Evolutionary conservation across 2,797 vertebrate species (phyloP).

Genomic region (Notolepis coatsorum): DNA sequence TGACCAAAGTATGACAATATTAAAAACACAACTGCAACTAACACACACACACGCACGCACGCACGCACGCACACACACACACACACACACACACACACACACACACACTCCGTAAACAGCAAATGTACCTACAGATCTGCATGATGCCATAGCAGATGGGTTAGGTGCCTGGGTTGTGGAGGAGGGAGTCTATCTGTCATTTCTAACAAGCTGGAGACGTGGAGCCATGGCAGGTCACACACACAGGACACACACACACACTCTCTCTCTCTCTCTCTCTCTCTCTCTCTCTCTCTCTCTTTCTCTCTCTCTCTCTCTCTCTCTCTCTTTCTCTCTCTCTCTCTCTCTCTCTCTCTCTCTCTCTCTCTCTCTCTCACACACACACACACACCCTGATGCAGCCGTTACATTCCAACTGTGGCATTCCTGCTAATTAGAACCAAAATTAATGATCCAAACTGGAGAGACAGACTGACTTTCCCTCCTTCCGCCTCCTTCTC

Average conservation of each 20-base stretch:
- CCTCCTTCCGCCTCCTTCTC: slow-evolving; percentile 45
- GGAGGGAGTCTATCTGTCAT: slow-evolving; percentile 79
- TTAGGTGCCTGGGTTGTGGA: slow-evolving; percentile 51
- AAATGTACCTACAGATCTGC: slow-evolving; percentile 65
- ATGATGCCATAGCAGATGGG: slow-evolving; percentile 76
- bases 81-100: background rate
- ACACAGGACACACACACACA: slow-evolving; percentile 46
- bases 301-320: too few relatives aligned
- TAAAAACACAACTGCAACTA: background rate
- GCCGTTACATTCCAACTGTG: slow-evolving; percentile 73
- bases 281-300: too few relatives aligned
- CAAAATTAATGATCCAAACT: slow-evolving; percentile 78
- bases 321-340: too few relatives aligned
- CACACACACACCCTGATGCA: slow-evolving; percentile 41
- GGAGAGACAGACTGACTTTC: slow-evolving; percentile 34
- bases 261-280: too few relatives aligned
- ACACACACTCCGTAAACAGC: slow-evolving; percentile 41
- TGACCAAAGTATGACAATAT: slow-evolving; percentile 29
- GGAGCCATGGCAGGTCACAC: slow-evolving; percentile 77
- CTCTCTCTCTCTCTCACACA: slow-evolving; percentile 23
- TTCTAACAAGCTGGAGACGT: slow-evolving; percentile 84
- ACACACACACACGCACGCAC: background rate
- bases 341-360: too few relatives aligned
- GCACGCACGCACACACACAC: slow-evolving; percentile 4
- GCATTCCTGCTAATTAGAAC: slow-evolving; percentile 80